Conservation (phyloP, 1,140 invertebrate genomes). For the Drosophila lacertosa region DNA sequence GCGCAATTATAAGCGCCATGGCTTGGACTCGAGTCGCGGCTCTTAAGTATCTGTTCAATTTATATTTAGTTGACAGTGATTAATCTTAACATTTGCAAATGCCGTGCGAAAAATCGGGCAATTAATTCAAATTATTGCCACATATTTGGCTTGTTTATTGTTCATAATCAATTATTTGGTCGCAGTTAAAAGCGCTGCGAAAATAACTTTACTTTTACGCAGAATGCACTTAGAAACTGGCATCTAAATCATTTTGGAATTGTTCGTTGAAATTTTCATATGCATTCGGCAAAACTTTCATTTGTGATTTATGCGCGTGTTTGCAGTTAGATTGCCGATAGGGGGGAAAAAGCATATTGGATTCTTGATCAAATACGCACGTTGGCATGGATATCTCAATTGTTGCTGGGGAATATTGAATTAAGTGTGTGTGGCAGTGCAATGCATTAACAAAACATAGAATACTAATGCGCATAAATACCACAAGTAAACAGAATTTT, state of each 20-base stretch:
- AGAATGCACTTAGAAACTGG: constrained; percentile 1
- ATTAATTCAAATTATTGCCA: constrained; percentile 50
- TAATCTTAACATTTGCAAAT: constrained; percentile 70
- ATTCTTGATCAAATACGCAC: constrained; percentile 23
- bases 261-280: constrained; percentile 19
- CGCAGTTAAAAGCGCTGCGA: too few relatives aligned
- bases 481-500: background rate
- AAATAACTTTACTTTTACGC: too few relatives aligned
- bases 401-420: constrained; percentile 8
- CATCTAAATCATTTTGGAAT: constrained; percentile 21
- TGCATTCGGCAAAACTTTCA: constrained; percentile 20
- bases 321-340: background rate
- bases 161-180: constrained; percentile 14
- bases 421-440: background rate
- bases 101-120: constrained; percentile 37
- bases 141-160: constrained; percentile 22
- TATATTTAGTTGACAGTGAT: constrained; percentile 77
- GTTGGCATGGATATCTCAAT: constrained; percentile 13
- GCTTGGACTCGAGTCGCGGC: constrained; percentile 55
- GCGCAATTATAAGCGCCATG: constrained; percentile 72
- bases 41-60: constrained; percentile 69
- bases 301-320: constrained; percentile 19
- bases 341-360: constrained; percentile 9
- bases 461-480: constrained; percentile 7
- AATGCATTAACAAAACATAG: background rate